Evolutionary conservation across 2,888 invertebrate genomes (phyloP), one percentile per base, ranked within the genome.

Genomic region (Caenorhabditis afra): DNA sequence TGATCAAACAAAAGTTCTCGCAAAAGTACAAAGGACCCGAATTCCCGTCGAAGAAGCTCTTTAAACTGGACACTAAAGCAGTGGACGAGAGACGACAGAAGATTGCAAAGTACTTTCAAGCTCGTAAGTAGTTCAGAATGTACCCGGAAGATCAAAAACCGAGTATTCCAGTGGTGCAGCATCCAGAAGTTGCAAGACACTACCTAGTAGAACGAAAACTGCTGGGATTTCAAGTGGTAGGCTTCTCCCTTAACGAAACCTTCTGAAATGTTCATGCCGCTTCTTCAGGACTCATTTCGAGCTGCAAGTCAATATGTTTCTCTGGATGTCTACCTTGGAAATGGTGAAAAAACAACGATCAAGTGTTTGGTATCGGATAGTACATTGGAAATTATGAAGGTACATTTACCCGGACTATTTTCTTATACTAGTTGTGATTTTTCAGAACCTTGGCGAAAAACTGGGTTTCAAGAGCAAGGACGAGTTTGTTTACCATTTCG

Each of bases 101-200:
- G 75, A 92, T 98, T 87, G 96, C 97, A 91, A 95, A 96, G 91
- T 98, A 96, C 91, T 94, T 98, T 87, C 97, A 97, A 92, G 93
- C 94, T 87, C 93, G 95, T 95, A 91, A 92, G 93, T 90, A 41
- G 41, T 11, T 41, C 11, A 3, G 12, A 41, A 41, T 3, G 20
- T 7, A 7, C 7, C 7, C 7, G 58, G 4, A 44, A 45, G 29
- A 47, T 47, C 29, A 20, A 20, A 8, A 2, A 4, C n/a, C 29
- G 29, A 29, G 8, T 20, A 35, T 64, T 88, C 55, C 79, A 90
- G 88, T 90, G 22, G 83, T 89, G 3, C 87, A 88, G 79, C 83
- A 86, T 67, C 81, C 87, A 7, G 87, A 89, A 57, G 85, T 89
- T 37, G 79, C 87, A 3, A 71, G 83, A 41, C 85, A 87, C 77